Evolutionary conservation across 2,888 invertebrate genomes (phyloP).

Genomic region (Rotaria sp.): DNA sequence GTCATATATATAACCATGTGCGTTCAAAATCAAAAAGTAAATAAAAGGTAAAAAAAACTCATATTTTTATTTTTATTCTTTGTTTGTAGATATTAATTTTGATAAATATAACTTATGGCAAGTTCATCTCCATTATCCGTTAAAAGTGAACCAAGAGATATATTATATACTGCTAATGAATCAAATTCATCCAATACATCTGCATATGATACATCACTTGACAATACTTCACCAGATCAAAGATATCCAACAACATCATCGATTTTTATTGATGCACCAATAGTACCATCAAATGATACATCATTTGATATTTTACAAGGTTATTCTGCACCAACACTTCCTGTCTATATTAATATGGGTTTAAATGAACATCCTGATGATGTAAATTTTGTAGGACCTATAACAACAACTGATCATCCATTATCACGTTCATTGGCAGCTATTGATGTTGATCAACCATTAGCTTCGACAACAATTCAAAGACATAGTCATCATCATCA

Average conservation of each 20-base stretch:
- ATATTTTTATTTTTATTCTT: not conserved
- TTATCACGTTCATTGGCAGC: not conserved
- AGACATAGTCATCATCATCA: not conserved
- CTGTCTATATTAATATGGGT: conserved; percentile 5
- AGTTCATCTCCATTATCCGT: not conserved
- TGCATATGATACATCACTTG: not conserved
- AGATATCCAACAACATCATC: not conserved
- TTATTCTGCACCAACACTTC: not conserved
- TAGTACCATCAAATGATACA: not conserved
- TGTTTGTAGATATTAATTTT: not conserved
- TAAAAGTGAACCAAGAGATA: not conserved
- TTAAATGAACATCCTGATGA: not conserved
- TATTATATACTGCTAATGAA: not conserved
- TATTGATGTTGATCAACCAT: not conserved
- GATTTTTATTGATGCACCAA: not conserved
- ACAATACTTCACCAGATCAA: not conserved
- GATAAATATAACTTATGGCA: not conserved
- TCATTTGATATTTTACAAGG: not conserved
- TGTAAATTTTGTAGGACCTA: not conserved
- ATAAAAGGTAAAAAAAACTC: not conserved
- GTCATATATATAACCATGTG: not conserved
- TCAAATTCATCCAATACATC: not conserved
- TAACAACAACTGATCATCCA: not conserved
- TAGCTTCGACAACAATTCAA: not conserved
- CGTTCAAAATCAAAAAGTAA: not conserved